Evolutionary conservation across 2,113 vertebrate species (phyloP).

Genomic region (Atrichornis clamosus): DNA sequence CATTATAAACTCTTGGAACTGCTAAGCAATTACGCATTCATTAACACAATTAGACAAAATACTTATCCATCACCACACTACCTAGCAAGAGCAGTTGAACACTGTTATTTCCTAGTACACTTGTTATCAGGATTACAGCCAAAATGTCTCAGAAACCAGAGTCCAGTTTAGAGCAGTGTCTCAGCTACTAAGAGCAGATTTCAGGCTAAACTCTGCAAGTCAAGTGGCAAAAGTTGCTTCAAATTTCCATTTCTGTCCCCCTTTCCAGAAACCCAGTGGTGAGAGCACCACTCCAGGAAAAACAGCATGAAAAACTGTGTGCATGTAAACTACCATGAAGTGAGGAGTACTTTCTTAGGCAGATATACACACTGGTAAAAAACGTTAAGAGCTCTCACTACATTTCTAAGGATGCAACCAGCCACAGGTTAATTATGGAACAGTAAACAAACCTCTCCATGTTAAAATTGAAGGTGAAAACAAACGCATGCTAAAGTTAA

Average conservation of each 20-base stretch:
- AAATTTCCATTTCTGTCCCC: neutral
- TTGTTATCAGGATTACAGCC: neutral
- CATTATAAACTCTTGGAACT: neutral
- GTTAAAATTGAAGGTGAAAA: neutral
- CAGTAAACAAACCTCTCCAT: neutral
- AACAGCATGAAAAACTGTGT: neutral
- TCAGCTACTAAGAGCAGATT: neutral
- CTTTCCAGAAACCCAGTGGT: neutral
- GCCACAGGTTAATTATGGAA: neutral
- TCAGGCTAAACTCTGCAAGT: neutral
- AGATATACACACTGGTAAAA: neutral
- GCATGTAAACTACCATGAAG: rapidly evolving
- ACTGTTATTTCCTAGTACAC: neutral
- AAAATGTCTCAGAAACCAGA: neutral
- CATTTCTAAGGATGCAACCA: neutral
- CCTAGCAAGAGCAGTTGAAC: neutral
- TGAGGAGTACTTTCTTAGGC: neutral
- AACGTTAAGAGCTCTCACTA: neutral
- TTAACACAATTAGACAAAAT: neutral
- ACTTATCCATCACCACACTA: neutral
- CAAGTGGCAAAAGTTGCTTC: neutral
- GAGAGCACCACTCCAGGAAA: neutral
- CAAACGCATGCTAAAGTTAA: neutral
- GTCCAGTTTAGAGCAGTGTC: neutral
- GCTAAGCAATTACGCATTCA: neutral